These are phyloP conservation scores for Discoglossus pictus DNA, from an alignment of 2,797 vertebrate species.

Conservation along the genomic window DNA sequence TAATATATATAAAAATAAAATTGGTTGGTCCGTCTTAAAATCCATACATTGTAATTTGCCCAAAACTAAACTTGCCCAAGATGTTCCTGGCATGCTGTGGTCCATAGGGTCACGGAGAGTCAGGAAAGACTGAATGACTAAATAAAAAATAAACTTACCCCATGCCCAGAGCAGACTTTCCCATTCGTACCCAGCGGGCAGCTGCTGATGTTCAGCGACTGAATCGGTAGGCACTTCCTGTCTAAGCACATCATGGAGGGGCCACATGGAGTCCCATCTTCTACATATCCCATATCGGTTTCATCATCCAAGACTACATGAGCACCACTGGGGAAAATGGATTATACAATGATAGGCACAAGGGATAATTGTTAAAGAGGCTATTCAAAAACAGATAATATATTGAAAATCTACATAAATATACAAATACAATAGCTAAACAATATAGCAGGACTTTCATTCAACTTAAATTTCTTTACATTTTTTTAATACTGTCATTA, in stretches of 20 bases:
- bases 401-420: background rate
- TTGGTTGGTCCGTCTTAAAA: too few relatives aligned
- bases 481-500: too few relatives aligned
- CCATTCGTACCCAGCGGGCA: slow-evolving; percentile 88
- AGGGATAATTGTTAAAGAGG: too few relatives aligned
- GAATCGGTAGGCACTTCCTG: slow-evolving; percentile 95
- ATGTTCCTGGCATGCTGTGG: too few relatives aligned
- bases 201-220: slow-evolving; percentile 93
- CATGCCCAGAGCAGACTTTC: slow-evolving; percentile 93
- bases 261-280: slow-evolving; percentile 95
- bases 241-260: slow-evolving; percentile 99
- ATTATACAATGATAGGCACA: background rate
- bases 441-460: too few relatives aligned
- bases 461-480: too few relatives aligned
- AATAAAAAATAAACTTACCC: slow-evolving; percentile 77
- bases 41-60: too few relatives aligned
- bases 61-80: too few relatives aligned
- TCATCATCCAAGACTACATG: slow-evolving; percentile 95
- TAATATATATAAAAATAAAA: too few relatives aligned
- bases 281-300: slow-evolving; percentile 95
- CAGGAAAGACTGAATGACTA: too few relatives aligned
- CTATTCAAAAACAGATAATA: background rate
- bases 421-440: slow-evolving; percentile 6
- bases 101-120: too few relatives aligned
- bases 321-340: slow-evolving; percentile 78